A percentile compares a stretch with the other conserved stretches of the same genome.
Evolutionary conservation across 2,888 invertebrate species (phyloP).

Genomic region (Hofmannophila pseudospretella): DNA sequence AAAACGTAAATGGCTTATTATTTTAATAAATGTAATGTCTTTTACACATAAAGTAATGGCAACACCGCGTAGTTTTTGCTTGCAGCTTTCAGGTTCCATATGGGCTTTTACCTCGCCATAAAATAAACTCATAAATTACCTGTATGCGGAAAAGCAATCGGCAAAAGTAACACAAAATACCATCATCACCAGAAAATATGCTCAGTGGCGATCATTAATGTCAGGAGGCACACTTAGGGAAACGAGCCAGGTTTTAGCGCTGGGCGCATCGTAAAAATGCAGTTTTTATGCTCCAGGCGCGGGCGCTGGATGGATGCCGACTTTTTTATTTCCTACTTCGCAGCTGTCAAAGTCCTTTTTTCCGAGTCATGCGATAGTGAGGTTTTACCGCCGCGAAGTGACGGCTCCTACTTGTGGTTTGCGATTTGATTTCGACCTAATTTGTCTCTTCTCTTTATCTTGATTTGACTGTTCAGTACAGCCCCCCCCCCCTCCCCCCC

Average conservation of each 20-base stretch:
- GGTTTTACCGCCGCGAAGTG: slow-evolving; percentile 32
- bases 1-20: no score
- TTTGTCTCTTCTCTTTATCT: background rate
- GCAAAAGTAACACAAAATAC: background rate
- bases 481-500: no score
- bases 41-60: no score
- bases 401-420: slow-evolving; percentile 3
- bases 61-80: no score
- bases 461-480: no score
- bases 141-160: slow-evolving; percentile 6
- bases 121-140: background rate
- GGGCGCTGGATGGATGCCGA: slow-evolving; percentile 31
- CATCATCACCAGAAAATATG: slow-evolving; percentile 6
- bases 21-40: no score
- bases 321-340: slow-evolving; percentile 47
- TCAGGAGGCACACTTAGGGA: slow-evolving; percentile 26
- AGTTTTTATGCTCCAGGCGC: slow-evolving; percentile 46
- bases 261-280: slow-evolving; percentile 43
- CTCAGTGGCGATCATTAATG: slow-evolving; percentile 19
- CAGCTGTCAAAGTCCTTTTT: slow-evolving; percentile 44
- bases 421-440: background rate
- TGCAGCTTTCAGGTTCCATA: no score
- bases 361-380: slow-evolving; percentile 40
- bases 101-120: background rate
- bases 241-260: slow-evolving; percentile 39